Conservation (phyloP, 2,113 vertebrate species). For the Ochotona princeps region DNA sequence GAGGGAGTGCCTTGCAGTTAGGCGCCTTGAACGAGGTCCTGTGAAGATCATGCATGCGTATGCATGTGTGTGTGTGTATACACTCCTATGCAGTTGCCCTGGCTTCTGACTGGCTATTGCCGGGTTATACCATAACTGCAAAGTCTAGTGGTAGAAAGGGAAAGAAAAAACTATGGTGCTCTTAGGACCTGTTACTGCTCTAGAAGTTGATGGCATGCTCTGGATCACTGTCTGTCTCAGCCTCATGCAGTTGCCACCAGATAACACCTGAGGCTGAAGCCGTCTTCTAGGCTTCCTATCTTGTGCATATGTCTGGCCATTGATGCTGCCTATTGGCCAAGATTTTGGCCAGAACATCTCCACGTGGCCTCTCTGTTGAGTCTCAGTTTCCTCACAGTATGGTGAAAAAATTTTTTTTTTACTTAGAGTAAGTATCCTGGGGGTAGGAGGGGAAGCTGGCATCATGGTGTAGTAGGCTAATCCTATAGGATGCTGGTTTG, state of each 20-base stretch:
- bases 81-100: background rate
- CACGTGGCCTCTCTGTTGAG: background rate
- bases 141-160: conserved; percentile 6
- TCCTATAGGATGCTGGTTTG: too few relatives aligned
- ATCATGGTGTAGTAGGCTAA: too few relatives aligned
- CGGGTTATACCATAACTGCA: conserved; percentile 3
- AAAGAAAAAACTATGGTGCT: background rate
- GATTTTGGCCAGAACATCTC: background rate
- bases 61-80: background rate
- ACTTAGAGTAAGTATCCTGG: too few relatives aligned
- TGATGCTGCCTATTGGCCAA: background rate
- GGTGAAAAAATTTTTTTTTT: background rate
- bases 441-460: background rate
- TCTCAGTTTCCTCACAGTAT: background rate
- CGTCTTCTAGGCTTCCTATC: background rate
- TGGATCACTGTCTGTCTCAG: background rate
- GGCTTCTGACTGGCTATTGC: conserved; percentile 4
- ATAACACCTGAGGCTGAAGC: background rate
- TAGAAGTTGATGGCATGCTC: background rate
- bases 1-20: background rate
- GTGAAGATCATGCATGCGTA: background rate
- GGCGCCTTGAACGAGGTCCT: background rate
- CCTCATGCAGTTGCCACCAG: background rate
- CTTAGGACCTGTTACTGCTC: background rate
- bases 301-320: background rate